These are phyloP conservation scores for Acronicta psi DNA, from an alignment of 2,888 invertebrate species.

Conservation along the genomic window DNA sequence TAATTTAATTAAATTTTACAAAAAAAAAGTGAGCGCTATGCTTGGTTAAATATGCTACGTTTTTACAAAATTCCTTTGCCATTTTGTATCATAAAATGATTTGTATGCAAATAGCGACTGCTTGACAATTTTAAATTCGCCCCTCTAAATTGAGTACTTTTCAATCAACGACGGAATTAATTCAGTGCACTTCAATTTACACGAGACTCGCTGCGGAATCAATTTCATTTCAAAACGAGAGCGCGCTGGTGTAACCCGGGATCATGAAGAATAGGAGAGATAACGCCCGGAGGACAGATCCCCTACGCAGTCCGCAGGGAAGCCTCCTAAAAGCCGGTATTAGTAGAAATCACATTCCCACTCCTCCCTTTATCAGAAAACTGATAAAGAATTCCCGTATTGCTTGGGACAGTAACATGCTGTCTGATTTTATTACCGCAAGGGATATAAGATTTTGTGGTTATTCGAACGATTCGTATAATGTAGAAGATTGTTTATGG, in stretches of 20 bases:
- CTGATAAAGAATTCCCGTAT: conserved; percentile 67
- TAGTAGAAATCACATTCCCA: conserved; percentile 70
- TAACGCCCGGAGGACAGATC: conserved; percentile 65
- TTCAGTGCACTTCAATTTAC: conserved; percentile 75
- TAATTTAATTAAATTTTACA: conserved; percentile 15
- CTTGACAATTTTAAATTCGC: conserved; percentile 32
- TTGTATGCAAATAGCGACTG: conserved; percentile 15
- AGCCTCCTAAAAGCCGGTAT: conserved; percentile 70
- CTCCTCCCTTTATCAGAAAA: conserved; percentile 66
- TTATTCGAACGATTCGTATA: conserved; percentile 31
- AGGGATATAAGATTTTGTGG: conserved; percentile 48
- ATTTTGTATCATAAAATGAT: conserved; percentile 1
- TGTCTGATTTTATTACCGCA: conserved; percentile 62
- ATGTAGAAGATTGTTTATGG: conserved; percentile 34
- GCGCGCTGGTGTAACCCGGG: conserved; percentile 61
- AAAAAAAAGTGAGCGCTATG: neutral
- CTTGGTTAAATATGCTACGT: neutral
- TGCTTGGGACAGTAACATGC: conserved; percentile 59
- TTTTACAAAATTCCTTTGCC: neutral
- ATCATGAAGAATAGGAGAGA: conserved; percentile 61
- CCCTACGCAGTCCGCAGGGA: conserved; percentile 67
- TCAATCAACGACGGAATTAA: conserved; percentile 75
- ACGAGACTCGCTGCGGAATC: conserved; percentile 65
- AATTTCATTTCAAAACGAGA: conserved; percentile 71
- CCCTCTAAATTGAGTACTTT: conserved; percentile 61